phyloP scores from a whole-genome alignment of 2,797 vertebrate genomes.

The Anniella stebbinsi region DNA sequence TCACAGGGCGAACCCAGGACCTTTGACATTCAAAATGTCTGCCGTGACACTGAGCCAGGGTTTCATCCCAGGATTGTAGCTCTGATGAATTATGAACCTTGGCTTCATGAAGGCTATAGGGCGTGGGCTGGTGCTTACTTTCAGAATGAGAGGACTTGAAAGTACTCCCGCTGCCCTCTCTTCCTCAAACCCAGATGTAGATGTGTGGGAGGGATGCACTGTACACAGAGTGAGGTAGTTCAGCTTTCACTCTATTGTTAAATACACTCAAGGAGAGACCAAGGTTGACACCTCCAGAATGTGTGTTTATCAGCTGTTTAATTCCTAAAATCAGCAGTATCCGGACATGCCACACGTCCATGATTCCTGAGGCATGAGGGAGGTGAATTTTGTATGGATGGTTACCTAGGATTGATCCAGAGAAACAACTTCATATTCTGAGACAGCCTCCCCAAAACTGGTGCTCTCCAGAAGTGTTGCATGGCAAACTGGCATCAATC shows the following conservation, averaged over 20 bases:
- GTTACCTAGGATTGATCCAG: not conserved
- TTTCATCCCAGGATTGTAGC: no score
- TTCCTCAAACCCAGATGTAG: not conserved
- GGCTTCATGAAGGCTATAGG: not conserved
- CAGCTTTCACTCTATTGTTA: not conserved
- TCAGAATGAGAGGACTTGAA: not conserved
- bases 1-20: not conserved
- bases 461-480: no score
- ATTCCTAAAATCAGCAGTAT: not conserved
- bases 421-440: not conserved
- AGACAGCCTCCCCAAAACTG: no score
- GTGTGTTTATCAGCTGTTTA: not conserved
- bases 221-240: not conserved
- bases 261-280: not conserved
- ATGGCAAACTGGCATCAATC: no score
- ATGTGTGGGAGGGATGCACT: not conserved
- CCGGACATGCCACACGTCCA: not conserved
- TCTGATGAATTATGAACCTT: not conserved
- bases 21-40: not conserved
- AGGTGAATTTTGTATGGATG: not conserved
- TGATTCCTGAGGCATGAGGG: not conserved
- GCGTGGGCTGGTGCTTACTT: not conserved
- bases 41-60: no score
- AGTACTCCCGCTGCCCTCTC: not conserved
- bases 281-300: not conserved